Percentiles rank a stretch among this genome's conserved stretches.
phyloP scores from a whole-genome alignment of 2,888 invertebrate genomes.

The Thereva nobilitata region DNA sequence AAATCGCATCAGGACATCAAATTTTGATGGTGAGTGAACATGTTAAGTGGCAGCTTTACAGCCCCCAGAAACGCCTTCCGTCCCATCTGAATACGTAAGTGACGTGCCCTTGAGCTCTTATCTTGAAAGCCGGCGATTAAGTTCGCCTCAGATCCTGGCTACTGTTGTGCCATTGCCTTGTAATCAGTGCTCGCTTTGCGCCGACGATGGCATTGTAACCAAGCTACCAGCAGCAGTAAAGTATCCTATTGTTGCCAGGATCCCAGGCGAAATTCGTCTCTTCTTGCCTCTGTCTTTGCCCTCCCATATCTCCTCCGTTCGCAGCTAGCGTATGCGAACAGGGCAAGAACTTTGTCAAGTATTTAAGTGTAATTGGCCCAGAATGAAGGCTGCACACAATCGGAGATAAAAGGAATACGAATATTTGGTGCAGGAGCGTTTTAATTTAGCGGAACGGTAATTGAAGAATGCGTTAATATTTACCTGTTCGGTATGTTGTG shows the following conservation, averaged over 20 bases:
- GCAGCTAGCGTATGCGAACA: neutral
- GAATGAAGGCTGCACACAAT: constrained; percentile 28
- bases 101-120: constrained; percentile 15
- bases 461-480: constrained; percentile 16
- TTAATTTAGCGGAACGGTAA: constrained; percentile 11
- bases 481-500: neutral
- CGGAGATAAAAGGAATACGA: constrained; percentile 13
- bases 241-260: constrained; percentile 1
- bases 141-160: constrained; percentile 1
- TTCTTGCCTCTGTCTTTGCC: neutral
- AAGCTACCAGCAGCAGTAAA: neutral
- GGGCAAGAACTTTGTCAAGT: constrained; percentile 28
- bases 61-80: constrained; percentile 37
- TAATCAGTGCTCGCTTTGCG: constrained; percentile 2
- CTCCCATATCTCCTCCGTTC: neutral
- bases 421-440: neutral
- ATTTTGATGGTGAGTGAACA: constrained; percentile 37
- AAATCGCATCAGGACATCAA: constrained; percentile 39
- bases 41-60: constrained; percentile 40
- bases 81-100: constrained; percentile 3
- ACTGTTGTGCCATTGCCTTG: constrained; percentile 1
- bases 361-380: constrained; percentile 38
- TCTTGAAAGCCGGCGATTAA: constrained; percentile 9
- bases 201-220: constrained; percentile 1
- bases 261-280: neutral